Conservation (phyloP, 2,113 vertebrate genomes). For the Semicossyphus pulcher region DNA sequence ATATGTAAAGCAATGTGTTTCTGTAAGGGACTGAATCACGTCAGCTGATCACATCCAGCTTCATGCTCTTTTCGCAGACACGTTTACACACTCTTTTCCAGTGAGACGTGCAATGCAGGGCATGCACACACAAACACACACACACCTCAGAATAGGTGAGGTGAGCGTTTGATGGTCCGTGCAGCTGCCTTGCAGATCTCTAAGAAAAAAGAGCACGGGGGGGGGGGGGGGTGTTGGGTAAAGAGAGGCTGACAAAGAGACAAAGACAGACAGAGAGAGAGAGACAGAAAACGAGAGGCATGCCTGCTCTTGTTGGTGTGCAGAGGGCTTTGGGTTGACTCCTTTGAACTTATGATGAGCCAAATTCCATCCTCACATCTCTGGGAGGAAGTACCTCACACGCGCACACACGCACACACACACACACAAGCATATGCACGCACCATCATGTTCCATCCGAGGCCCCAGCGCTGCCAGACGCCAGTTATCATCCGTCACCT, state of each 20-base stretch:
- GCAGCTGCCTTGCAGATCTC: conserved; percentile 31
- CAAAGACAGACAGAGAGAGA: conserved; percentile 15
- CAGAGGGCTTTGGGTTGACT: conserved; percentile 56
- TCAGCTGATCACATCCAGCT: background rate
- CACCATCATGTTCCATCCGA: conserved; percentile 19
- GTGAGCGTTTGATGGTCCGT: conserved; percentile 33
- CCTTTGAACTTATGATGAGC: conserved; percentile 74
- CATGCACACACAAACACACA: background rate
- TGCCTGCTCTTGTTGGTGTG: conserved; percentile 70
- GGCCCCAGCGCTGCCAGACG: conserved; percentile 10
- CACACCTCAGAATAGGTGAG: conserved; percentile 1
- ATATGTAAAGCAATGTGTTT: no score
- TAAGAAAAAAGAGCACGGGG: background rate
- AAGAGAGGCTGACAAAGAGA: conserved; percentile 41
- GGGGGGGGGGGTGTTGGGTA: background rate
- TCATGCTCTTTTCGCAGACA: background rate
- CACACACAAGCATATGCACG: conserved; percentile 5
- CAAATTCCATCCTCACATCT: conserved; percentile 69
- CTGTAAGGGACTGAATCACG: background rate
- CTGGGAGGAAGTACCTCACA: conserved; percentile 43
- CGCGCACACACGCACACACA: conserved; percentile 13
- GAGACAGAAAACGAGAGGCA: conserved; percentile 39
- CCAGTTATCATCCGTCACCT: conserved; percentile 56
- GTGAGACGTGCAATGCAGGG: background rate
- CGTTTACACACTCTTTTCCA: conserved; percentile 5